phyloP scores from a whole-genome alignment of 2,888 invertebrate species.

The Gonocerus acuteangulatus region DNA sequence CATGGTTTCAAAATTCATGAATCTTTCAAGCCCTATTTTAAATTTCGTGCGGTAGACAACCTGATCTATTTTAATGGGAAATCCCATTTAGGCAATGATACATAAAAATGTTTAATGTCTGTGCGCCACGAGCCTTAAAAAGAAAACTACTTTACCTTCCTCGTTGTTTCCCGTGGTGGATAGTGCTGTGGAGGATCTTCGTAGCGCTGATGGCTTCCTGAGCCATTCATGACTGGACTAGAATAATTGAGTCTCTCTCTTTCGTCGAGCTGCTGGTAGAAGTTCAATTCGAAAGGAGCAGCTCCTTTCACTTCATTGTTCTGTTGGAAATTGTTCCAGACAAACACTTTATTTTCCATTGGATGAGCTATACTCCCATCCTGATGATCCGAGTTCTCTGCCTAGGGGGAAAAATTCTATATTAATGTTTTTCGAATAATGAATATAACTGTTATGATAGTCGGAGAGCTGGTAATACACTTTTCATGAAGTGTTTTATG shows the following conservation, averaged over 20 bases:
- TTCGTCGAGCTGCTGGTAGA: background rate
- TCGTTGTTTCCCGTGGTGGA: background rate
- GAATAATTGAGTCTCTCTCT: background rate
- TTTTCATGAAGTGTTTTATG: too few species aligned
- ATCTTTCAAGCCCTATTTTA: too few species aligned
- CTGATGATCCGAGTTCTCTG: conserved; percentile 40
- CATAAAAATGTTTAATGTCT: too few species aligned
- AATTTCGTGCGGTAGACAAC: too few species aligned
- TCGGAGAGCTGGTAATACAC: too few species aligned
- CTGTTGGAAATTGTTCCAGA: conserved; percentile 62
- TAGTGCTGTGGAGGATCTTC: background rate
- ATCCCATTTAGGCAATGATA: too few species aligned
- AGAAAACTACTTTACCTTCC: conserved; percentile 10
- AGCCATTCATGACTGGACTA: background rate
- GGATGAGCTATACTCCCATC: conserved; percentile 52
- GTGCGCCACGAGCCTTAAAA: too few species aligned
- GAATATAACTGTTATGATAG: too few species aligned
- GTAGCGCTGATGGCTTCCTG: background rate
- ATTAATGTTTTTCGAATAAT: too few species aligned
- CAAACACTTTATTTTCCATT: conserved; percentile 73
- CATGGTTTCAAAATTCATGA: too few species aligned
- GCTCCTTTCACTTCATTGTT: background rate
- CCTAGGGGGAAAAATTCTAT: too few species aligned
- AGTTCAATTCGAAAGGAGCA: conserved; percentile 12
- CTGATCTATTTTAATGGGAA: too few species aligned